Base-by-base conservation (phyloP, 1,140 invertebrate genomes). In the Eumaeus atala region DNA sequence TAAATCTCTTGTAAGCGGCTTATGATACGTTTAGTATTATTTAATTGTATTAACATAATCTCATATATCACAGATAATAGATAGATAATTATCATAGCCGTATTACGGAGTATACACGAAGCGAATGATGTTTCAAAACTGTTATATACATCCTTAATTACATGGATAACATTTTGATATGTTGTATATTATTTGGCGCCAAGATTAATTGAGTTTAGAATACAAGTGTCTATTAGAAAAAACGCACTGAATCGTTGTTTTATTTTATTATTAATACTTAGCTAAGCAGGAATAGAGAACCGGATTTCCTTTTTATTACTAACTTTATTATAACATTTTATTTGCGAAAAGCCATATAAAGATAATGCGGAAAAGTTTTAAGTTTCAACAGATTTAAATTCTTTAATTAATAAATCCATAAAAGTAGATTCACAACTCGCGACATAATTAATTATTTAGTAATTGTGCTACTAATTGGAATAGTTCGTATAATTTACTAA, bases 31-130 rank as follows among this genome's bases (percentile, higher is more conserved):
- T 60, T 59, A 54, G 48, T 54, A 48, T 54, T 61, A 62, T 70
- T 74, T 72, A 70, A 64, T 70, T 59, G 42, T 67, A 83, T 83
- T 76, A 73, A 44, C 71, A 81, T 75, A 81, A 74, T 69, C 66
- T 56, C 47, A 74, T 80, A 74, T 60, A 78, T 82, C 74, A 76
- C 60, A 38, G 64, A 62, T 64, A 68, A 62, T 65, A 52, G 60
- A 67, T 62, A 72, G 56, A 69, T 76, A 74, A 83, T 80, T 66
- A 63, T 68, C 66, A 67, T 35, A 76, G 75, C 76, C 67, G 62
- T 77, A 77, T 80, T 71, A 59, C 68, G 63, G 64, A 60, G 54
- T 68, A 62, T 56, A 44, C 58, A 66, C 28, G 12, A 14, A 36
- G 64, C 62, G 42, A 47, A 48, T 50, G 21, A 3, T 28, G 2